Percentiles rank a stretch among this genome's conserved stretches.
Evolutionary conservation across 2,888 invertebrate species (phyloP).

Genomic region (Eremobia ochroleuca): DNA sequence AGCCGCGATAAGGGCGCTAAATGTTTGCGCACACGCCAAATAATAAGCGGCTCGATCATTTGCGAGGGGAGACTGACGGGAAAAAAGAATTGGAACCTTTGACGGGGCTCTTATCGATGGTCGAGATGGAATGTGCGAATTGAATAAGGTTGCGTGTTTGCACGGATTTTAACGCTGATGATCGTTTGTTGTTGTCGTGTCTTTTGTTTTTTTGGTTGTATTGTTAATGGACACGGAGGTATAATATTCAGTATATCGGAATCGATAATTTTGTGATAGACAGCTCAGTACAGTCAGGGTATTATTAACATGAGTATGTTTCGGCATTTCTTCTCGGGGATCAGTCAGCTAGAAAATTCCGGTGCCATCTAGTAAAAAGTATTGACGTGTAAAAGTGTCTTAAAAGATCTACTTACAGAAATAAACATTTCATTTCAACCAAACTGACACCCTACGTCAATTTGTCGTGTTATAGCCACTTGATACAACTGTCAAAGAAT

Average conservation of each 20-base stretch:
- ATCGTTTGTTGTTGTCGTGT: conserved; percentile 49
- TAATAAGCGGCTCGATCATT: conserved; percentile 90
- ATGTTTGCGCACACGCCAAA: conserved; percentile 91
- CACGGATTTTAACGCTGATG: conserved; percentile 55
- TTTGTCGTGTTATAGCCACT: background rate
- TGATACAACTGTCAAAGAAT: background rate
- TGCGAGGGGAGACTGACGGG: conserved; percentile 84
- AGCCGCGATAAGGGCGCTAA: conserved; percentile 89
- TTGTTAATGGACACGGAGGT: background rate
- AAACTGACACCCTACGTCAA: no score
- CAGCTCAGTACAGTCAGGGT: background rate
- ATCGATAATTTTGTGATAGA: background rate
- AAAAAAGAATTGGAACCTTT: conserved; percentile 81
- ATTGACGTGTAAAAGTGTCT: no score
- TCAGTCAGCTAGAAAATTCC: no score
- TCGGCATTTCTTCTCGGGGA: no score
- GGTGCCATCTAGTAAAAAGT: no score
- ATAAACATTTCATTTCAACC: background rate
- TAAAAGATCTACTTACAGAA: no score
- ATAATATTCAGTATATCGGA: background rate
- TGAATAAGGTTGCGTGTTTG: conserved; percentile 78
- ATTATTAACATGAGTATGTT: background rate
- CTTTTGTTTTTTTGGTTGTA: background rate
- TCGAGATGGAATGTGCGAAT: conserved; percentile 82
- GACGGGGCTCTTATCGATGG: conserved; percentile 77